Percentiles rank a stretch among this genome's conserved stretches.
These are phyloP conservation scores for Grus americana DNA, from an alignment of 2,113 vertebrate genomes.

Conservation along the genomic window DNA sequence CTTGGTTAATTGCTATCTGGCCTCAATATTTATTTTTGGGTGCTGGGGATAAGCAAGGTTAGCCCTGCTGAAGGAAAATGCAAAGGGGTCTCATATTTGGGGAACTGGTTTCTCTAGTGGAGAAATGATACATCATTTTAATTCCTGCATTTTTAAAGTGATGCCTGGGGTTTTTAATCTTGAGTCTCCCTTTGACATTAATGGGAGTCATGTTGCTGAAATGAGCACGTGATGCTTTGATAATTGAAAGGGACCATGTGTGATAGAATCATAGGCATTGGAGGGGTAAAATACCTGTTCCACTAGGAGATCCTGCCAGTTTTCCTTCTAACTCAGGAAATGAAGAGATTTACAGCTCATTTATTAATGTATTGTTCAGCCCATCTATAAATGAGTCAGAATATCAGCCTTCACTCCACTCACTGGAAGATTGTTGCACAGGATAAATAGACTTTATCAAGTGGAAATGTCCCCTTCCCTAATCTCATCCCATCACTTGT, in stretches of 20 bases:
- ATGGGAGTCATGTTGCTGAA: constrained; percentile 49
- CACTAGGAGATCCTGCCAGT: neutral
- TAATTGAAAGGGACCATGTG: constrained; percentile 1
- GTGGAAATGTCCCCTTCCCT: neutral
- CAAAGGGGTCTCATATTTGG: neutral
- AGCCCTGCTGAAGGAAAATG: neutral
- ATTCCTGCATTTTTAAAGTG: constrained; percentile 57
- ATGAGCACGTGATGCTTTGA: constrained; percentile 18
- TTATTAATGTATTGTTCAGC: constrained; percentile 10
- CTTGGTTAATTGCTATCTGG: neutral
- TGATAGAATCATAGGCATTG: neutral
- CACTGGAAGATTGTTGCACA: neutral
- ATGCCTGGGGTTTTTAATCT: constrained; percentile 64
- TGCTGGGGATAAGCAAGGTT: neutral
- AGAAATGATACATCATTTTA: constrained; percentile 48
- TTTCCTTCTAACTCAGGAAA: neutral
- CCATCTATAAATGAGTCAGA: neutral
- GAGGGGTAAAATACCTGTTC: constrained; percentile 24
- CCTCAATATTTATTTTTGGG: neutral
- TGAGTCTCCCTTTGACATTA: constrained; percentile 58
- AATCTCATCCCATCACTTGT: neutral
- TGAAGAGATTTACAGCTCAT: neutral
- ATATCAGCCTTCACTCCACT: neutral
- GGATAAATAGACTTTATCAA: neutral
- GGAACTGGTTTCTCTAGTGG: neutral